These are phyloP conservation scores for Galaxea fascicularis DNA, from an alignment of 92 coral and sea anemone genomes.

Conservation along the genomic window DNA sequence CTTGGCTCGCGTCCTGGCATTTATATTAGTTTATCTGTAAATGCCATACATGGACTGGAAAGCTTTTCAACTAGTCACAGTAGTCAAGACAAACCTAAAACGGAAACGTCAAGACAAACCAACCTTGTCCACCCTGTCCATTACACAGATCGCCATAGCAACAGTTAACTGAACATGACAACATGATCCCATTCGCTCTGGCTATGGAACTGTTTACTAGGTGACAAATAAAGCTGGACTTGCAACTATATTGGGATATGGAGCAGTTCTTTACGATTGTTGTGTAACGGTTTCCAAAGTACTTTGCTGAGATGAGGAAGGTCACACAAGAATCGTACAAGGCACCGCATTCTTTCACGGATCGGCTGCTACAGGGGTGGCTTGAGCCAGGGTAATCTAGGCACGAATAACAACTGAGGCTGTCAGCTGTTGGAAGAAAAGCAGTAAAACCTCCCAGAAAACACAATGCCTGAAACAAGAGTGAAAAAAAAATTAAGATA, in stretches of 20 bases:
- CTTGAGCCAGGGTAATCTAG: neutral
- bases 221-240: neutral
- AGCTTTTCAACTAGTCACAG: no score
- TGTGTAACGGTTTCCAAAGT: neutral
- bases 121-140: constrained; percentile 4
- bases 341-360: neutral
- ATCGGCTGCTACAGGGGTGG: neutral
- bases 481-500: neutral
- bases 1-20: no score
- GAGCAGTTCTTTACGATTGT: constrained; percentile 13
- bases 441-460: neutral
- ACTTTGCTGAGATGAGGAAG: neutral
- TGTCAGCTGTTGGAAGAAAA: neutral
- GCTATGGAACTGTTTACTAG: neutral
- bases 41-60: no score
- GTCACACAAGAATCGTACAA: neutral
- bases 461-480: neutral
- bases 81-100: no score
- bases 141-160: constrained; percentile 34
- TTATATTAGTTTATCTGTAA: no score
- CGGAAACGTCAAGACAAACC: no score
- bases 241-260: neutral
- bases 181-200: neutral
- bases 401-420: neutral
- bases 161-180: constrained; percentile 1